Conservation (phyloP, 2,113 vertebrate species). For the Corydoras maculifer region DNA sequence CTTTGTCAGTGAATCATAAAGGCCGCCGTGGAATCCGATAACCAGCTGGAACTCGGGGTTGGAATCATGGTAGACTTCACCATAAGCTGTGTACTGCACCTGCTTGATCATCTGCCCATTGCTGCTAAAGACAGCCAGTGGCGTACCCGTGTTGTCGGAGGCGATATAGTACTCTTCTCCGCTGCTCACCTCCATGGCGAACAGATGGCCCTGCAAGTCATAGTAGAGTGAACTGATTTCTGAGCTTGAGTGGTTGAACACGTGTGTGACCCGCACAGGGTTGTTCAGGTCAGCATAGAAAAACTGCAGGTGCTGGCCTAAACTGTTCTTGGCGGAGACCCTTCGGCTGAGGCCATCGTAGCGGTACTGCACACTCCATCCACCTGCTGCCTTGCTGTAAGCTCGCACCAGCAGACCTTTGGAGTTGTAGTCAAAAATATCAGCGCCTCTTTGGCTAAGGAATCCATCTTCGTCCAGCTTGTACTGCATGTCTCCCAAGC, state of each 20-base stretch:
- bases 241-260: constrained; percentile 97
- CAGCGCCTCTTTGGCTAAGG: constrained; percentile 84
- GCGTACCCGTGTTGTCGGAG: constrained; percentile 94
- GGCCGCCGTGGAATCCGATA: constrained; percentile 94
- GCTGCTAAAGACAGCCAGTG: constrained; percentile 94
- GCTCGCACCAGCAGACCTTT: constrained; percentile 89
- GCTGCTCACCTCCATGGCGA: constrained; percentile 98
- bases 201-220: constrained; percentile 94
- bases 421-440: constrained; percentile 96
- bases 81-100: constrained; percentile 94
- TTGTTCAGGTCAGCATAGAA: constrained; percentile 97
- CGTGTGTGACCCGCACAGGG: constrained; percentile 86
- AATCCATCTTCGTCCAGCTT: constrained; percentile 91
- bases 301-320: constrained; percentile 94
- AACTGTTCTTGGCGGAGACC: constrained; percentile 90
- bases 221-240: constrained; percentile 96
- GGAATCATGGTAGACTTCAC: constrained; percentile 93
- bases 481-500: constrained; percentile 91
- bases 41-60: constrained; percentile 96
- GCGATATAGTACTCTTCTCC: constrained; percentile 96
- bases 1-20: constrained; percentile 92
- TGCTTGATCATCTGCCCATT: constrained; percentile 98
- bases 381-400: constrained; percentile 80
- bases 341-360: constrained; percentile 89
- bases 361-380: constrained; percentile 93